A percentile compares a stretch with the other conserved stretches of the same genome.
phyloP scores from a whole-genome alignment of 2,797 vertebrate genomes.

The Bovichtus diacanthus region DNA sequence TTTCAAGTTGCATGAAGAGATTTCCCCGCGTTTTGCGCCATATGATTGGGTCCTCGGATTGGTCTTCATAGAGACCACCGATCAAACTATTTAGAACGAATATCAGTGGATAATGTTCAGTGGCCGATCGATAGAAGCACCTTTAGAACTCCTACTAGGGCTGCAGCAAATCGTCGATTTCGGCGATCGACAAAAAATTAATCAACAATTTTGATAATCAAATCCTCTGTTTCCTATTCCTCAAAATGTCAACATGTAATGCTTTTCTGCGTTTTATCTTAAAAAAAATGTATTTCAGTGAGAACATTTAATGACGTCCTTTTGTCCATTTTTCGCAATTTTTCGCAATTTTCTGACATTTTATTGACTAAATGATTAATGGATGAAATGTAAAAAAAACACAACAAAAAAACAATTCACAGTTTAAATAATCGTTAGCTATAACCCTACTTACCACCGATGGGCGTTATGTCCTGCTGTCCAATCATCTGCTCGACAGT shows the following conservation, averaged over 20 bases:
- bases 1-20: too few species aligned
- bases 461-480: slow-evolving; percentile 92
- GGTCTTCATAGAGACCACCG: too few species aligned
- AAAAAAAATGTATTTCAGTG: too few species aligned
- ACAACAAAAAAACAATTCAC: not conserved
- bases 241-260: not conserved
- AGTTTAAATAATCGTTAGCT: not conserved
- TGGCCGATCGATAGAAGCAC: too few species aligned
- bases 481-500: slow-evolving; percentile 98
- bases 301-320: too few species aligned
- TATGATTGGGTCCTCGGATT: too few species aligned
- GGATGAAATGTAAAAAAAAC: not conserved
- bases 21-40: too few species aligned
- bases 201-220: not conserved
- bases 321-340: too few species aligned
- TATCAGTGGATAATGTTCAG: too few species aligned
- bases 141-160: not conserved
- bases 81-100: too few species aligned
- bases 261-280: not conserved
- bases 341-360: too few species aligned
- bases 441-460: slow-evolving; percentile 77
- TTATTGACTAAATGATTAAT: not conserved
- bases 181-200: not conserved
- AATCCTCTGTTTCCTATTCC: not conserved
- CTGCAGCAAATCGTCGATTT: not conserved